Base-by-base conservation (phyloP, 2,113 vertebrate genomes). In the Amblyopsis rosae region DNA sequence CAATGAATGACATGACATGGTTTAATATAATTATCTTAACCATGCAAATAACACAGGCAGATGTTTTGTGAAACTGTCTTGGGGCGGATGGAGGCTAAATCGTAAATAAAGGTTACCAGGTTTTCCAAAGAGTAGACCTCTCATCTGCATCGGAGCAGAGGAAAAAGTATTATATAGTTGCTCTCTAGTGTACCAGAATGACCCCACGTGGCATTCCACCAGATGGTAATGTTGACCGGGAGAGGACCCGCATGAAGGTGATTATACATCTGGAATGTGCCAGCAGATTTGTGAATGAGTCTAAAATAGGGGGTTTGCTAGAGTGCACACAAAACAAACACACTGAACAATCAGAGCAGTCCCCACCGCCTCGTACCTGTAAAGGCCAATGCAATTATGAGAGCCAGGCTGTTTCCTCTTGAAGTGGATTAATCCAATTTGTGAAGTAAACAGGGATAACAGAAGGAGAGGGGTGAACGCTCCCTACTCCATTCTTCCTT, bases 191-290 rank as follows among this genome's bases (percentile, higher is more conserved):
- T 41, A 45, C 55, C 76, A 73, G 47, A 54, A 64, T 58, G 69
- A 68, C 12, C 70, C 69, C 55, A 65, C 81, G 69, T 69, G 47
- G 32, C 17, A 57, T 67, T 75, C 72, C 35, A 64, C 50, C 82
- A 87, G 72, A 77, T 82, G 75, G 79, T 64, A 62, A 69, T 46
- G 63, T 55, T 54, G 76, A 80, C 67, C 75, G 68, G 71, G 67
- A 67, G 57, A 67, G 17, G 55, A 59, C 70, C 74, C 82, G 72
- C 82, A 62, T 64, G 65, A 61, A 72, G 71, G 48, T 55, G 59
- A 82, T 84, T 80, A 84, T 50, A 74, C 76, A 85, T 78, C 70
- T 80, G 73, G 73, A 80, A 62, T 58, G 12, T 33, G 60, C 60
- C 64, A 46, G 66, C 66, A 73, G 77, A 70, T 17, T 65, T 58